phyloP scores from a whole-genome alignment of 2,888 invertebrate species.

The Scaptomyza parva region DNA sequence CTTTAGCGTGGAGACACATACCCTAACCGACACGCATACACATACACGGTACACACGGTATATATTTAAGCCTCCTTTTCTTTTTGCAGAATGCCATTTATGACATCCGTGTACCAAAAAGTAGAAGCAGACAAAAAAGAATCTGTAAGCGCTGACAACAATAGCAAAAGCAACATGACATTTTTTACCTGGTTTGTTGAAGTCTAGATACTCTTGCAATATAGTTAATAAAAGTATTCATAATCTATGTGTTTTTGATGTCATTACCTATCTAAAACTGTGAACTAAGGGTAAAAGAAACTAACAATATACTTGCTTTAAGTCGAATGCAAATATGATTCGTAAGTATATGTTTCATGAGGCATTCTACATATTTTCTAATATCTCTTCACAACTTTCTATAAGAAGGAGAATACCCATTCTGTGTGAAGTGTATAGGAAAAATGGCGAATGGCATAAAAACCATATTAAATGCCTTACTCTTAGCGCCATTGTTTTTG shows the following conservation, averaged over 20 bases:
- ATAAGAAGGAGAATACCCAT: not conserved
- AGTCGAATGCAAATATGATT: no score
- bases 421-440: constrained; percentile 31
- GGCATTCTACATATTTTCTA: no score
- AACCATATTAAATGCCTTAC: constrained; percentile 74
- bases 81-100: constrained; percentile 75
- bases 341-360: no score
- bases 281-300: no score
- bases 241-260: no score
- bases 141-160: constrained; percentile 18
- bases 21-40: constrained; percentile 9
- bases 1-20: constrained; percentile 39
- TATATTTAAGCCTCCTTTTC: constrained; percentile 51
- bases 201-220: constrained; percentile 10
- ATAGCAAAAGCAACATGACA: not conserved
- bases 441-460: constrained; percentile 67
- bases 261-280: no score
- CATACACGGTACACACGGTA: constrained; percentile 20
- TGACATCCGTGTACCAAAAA: constrained; percentile 71
- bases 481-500: constrained; percentile 52
- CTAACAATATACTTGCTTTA: no score
- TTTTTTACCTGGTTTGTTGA: not conserved
- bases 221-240: not conserved
- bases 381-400: no score
- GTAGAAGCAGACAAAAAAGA: constrained; percentile 34